Base-by-base conservation (phyloP, 2,113 vertebrate genomes). In the Arothron firmamentum region DNA sequence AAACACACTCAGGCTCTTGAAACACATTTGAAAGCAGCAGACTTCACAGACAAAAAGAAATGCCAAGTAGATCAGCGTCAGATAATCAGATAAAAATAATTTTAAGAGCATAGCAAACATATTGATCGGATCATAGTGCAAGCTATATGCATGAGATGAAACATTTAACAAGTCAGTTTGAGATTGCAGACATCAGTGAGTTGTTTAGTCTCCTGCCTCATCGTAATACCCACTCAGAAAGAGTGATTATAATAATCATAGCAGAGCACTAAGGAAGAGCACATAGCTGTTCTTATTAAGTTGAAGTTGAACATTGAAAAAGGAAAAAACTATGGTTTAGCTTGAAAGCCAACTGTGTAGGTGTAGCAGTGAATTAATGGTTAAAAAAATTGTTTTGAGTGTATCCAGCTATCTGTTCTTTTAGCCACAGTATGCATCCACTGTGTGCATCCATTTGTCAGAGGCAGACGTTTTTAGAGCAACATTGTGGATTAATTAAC, bases 101-200 rank as follows among this genome's bases (percentile, higher is more conserved):
- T 75, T 66, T 67, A 63, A 67, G 63, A 70, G 65, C 53, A 65
- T 64, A 68, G 15, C 8, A 56, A 71, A 72, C 49, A 50, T 54
- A 79, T 73, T 38, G 75, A 79, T 82, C 52, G 3, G 28, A 52
- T 70, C 66, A 38, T 67, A 58, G 67, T 72, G 68, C 48, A 52
- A 15, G 21, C 34, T 38, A 38, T 38, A 38, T 12, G 34, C 8
- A 2, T 31, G 17, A n/a, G 17, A 43, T 50, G 12, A 53, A 21
- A 15, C 20, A 10, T 70, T 53, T 60, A 45, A 59, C 59, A 45
- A 59, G 57, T 52, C 58, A 57, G 59, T 58, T 62, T 48, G 25
- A 53, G 47, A 47, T 34, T 25, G 61, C 28, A 52, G 23, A 6
- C 55, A 31, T 60, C 21, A 42, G 19, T 23, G 18, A 3, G 21